Base-by-base conservation (phyloP, 1,140 invertebrate genomes). In the Agrilus planipennis region DNA sequence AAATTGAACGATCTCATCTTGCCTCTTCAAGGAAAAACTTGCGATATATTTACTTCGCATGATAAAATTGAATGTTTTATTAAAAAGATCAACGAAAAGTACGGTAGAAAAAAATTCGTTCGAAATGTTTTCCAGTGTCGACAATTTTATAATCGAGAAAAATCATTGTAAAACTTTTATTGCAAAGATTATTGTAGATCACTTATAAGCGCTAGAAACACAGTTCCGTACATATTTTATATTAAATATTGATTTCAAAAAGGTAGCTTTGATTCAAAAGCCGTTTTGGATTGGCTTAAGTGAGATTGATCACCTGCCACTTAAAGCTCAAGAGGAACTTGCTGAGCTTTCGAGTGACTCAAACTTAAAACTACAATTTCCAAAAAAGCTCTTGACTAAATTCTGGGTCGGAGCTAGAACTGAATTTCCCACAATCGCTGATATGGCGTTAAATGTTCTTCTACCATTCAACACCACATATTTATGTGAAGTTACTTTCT, bases 401-500 rank as follows among this genome's bases (percentile, higher is more conserved):
- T 45, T 45, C 39, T 45, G 43, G 43, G 40, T 40, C 28, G 22
- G 22, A 25, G 22, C 22, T 6, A 25, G 28, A 30, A 30, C n/a
- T n/a, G n/a, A n/a, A n/a, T n/a, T n/a, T n/a, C n/a, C n/a, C n/a
- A n/a, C n/a, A 44, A 39, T 47, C 31, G 20, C 45, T 44, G 41
- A 49, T 39, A 30, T 30, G 4, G 28, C 28, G 15, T 30, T 30
- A 30, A 30, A 30, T 30, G 22, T 25, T 42, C 27, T 41, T 41
- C 39, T 49, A 27, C 44, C 41, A 43, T 49, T 49, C 40, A 46
- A 37, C 30, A 46, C 44, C 35, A 49, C 40, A 46, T 49, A 49
- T 42, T 46, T 49, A 49, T 43, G 44, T 46, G 40, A 49, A 49
- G 29, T 39, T 30, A 44, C 47, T 44, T 49, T 44, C 37, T 49